Base-by-base conservation (phyloP, 2,888 invertebrate species). In the Phlogophora meticulosa region DNA sequence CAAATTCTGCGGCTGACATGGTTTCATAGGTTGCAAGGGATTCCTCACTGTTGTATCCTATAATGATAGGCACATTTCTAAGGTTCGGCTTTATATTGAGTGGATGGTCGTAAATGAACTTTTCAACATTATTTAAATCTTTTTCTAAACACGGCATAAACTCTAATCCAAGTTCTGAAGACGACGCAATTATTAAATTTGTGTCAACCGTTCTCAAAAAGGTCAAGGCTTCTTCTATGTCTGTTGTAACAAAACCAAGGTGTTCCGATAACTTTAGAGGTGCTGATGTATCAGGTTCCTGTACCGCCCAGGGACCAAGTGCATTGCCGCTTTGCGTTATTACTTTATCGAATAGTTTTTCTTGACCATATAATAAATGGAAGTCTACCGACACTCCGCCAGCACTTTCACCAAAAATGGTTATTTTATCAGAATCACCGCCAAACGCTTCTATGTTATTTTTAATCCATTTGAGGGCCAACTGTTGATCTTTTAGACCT, bases 331-430 rank as follows among this genome's bases (percentile, higher is more conserved):
- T 92, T 74, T 92, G 90, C 62, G 88, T 56, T 22, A 93, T 90
- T 0, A 83, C 85, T 66, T 88, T 83, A 55, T 88, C 80, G 60
- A 88, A 93, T 28, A 91, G 62, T 34, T 85, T 86, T 67, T 89
- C 88, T 28, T 86, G 40, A 2, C 81, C 75, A 13, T 86, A 89
- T 15, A 84, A 53, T 15, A 92, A 69, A 40, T 90, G 91, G 0
- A 88, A 73, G 74, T 90, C 89, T 1, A 87, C 87, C 0, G 91
- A 87, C 24, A 36, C 68, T 4, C 77, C 88, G 1, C 93, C 93
- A 38, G 92, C 90, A 59, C 93, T 92, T 38, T 89, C 87, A 3
- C 92, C 93, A 62, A 85, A 86, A 60, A 93, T 60, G 0, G 93
- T 92, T 20, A 93, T 88, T 70, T 88, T 81, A 32, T 85, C 80